Percentiles rank a stretch among this genome's conserved stretches.
Evolutionary conservation across 2,888 invertebrate genomes (phyloP).

Genomic region (Caenorhabditis virilis): DNA sequence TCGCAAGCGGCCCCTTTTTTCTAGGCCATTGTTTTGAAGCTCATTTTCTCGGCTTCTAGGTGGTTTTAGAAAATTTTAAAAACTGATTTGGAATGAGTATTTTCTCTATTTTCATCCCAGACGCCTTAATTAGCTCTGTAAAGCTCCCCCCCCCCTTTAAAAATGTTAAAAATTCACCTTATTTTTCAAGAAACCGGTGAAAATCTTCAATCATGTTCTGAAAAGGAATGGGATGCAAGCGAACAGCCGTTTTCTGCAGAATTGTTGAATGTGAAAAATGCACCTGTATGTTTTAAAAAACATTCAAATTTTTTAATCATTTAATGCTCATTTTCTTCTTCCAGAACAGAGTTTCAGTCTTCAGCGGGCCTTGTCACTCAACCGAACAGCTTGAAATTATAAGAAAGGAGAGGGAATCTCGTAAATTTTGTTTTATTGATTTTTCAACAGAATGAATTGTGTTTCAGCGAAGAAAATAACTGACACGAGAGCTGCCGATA

Average conservation of each 20-base stretch:
- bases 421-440: too few relatives aligned
- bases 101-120: too few relatives aligned
- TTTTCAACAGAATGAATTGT: too few relatives aligned
- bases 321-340: neutral
- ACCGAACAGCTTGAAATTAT: neutral
- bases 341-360: conserved; percentile 3
- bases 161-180: neutral
- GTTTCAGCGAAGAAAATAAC: too few relatives aligned
- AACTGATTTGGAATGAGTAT: too few relatives aligned
- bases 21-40: too few relatives aligned
- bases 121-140: too few relatives aligned
- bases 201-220: conserved; percentile 38
- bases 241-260: conserved; percentile 52
- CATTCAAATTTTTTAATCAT: neutral
- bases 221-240: conserved; percentile 49
- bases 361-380: neutral
- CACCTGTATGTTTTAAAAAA: conserved; percentile 24
- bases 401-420: too few relatives aligned
- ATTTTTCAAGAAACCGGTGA: conserved; percentile 25
- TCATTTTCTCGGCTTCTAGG: too few relatives aligned
- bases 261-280: conserved; percentile 52
- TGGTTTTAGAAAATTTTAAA: too few relatives aligned
- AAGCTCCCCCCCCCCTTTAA: too few relatives aligned
- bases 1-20: too few relatives aligned
- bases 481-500: neutral